phyloP scores from a whole-genome alignment of 2,888 invertebrate species.

The Terebella lapidaria region DNA sequence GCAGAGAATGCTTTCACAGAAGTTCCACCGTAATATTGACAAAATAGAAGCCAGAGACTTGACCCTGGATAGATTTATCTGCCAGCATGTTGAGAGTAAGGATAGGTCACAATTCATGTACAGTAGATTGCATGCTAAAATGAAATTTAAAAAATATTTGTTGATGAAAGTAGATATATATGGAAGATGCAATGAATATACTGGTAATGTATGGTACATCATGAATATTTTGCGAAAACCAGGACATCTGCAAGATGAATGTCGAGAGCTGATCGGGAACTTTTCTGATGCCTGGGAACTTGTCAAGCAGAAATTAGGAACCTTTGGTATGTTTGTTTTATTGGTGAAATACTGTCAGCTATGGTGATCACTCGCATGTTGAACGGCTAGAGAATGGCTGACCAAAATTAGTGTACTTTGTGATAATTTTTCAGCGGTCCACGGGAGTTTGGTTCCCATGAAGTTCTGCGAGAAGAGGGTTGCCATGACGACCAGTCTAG shows the following conservation, averaged over 20 bases:
- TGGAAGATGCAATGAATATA: no score
- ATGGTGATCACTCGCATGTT: no score
- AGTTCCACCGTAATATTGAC: slow-evolving; percentile 23
- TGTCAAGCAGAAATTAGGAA: not conserved
- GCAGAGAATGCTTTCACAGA: slow-evolving; percentile 23
- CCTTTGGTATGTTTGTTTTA: not conserved
- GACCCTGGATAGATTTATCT: slow-evolving; percentile 4
- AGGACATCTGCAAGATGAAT: not conserved
- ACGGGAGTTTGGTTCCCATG: not conserved
- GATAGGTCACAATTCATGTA: no score
- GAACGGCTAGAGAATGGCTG: no score
- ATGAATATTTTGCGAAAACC: no score
- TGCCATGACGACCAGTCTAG: slow-evolving; percentile 15
- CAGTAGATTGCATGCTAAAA: no score
- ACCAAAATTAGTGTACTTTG: not conserved
- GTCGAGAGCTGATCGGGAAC: not conserved
- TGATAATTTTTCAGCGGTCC: not conserved
- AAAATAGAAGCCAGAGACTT: slow-evolving; percentile 29
- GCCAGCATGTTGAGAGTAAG: not conserved
- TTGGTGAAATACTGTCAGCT: no score
- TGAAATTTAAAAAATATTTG: no score
- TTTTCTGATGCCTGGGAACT: not conserved
- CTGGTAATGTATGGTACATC: no score
- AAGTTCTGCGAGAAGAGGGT: not conserved
- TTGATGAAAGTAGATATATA: no score